Evolutionary conservation across 2,797 vertebrate genomes (phyloP).

Genomic region (Cirrhinus molitorella): DNA sequence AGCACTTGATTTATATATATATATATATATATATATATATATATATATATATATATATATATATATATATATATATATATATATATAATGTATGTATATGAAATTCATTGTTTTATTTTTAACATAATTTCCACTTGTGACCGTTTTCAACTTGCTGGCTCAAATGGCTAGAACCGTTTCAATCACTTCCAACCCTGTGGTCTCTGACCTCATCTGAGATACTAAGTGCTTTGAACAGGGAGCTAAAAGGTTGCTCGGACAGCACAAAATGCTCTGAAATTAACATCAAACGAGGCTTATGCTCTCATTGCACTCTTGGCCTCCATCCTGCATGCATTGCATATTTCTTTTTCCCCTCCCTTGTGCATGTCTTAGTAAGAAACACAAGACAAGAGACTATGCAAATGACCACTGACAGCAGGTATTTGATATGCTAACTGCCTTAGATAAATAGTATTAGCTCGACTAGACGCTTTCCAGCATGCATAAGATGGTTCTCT

Average conservation of each 20-base stretch:
- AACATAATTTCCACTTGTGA: conserved; percentile 11
- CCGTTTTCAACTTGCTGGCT: conserved; percentile 25
- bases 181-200: conserved; percentile 37
- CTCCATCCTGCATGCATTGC: conserved; percentile 51
- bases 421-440: conserved; percentile 76
- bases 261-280: conserved; percentile 46
- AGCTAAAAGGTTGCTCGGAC: conserved; percentile 54
- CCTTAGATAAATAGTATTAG: conserved; percentile 73
- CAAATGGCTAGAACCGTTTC: conserved; percentile 53
- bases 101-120: neutral
- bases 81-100: no score
- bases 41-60: no score
- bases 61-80: no score
- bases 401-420: conserved; percentile 73
- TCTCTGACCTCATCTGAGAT: conserved; percentile 52
- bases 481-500: conserved; percentile 51
- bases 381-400: conserved; percentile 71
- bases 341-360: conserved; percentile 50
- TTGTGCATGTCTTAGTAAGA: conserved; percentile 47
- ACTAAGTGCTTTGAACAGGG: conserved; percentile 61
- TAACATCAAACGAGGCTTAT: conserved; percentile 55
- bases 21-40: no score
- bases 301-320: conserved; percentile 51
- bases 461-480: conserved; percentile 66
- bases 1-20: neutral